These are phyloP conservation scores for Ctenochaetus hawaiiensis DNA, from an alignment of 2,797 vertebrate species.

Conservation along the genomic window DNA sequence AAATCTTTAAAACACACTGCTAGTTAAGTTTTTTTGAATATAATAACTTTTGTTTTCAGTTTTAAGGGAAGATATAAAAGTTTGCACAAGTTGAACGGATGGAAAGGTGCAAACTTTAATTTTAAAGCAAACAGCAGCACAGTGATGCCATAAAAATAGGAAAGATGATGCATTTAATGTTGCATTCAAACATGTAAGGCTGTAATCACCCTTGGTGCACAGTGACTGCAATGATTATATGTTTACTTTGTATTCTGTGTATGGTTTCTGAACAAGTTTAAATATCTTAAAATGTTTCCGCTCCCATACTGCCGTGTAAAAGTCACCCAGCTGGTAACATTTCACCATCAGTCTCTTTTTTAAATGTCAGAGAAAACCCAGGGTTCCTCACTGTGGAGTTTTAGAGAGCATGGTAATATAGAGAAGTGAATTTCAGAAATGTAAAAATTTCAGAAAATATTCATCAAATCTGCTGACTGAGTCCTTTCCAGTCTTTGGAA, in stretches of 20 bases:
- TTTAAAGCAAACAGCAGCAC: neutral
- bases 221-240: conserved; percentile 24
- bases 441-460: neutral
- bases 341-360: conserved; percentile 10
- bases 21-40: neutral
- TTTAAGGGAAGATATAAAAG: neutral
- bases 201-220: neutral
- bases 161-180: neutral
- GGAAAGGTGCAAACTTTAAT: neutral
- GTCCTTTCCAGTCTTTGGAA: neutral
- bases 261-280: conserved; percentile 22
- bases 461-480: neutral
- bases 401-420: neutral
- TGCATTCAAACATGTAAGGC: neutral
- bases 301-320: conserved; percentile 22
- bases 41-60: neutral
- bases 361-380: conserved; percentile 35
- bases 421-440: conserved; percentile 31
- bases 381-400: conserved; percentile 11
- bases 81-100: neutral
- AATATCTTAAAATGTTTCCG: conserved; percentile 34
- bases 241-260: conserved; percentile 19
- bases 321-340: conserved; percentile 39
- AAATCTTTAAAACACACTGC: neutral
- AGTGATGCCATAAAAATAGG: neutral